phyloP scores from a whole-genome alignment of 2,797 vertebrate species.

The Lacerta bilineata region DNA sequence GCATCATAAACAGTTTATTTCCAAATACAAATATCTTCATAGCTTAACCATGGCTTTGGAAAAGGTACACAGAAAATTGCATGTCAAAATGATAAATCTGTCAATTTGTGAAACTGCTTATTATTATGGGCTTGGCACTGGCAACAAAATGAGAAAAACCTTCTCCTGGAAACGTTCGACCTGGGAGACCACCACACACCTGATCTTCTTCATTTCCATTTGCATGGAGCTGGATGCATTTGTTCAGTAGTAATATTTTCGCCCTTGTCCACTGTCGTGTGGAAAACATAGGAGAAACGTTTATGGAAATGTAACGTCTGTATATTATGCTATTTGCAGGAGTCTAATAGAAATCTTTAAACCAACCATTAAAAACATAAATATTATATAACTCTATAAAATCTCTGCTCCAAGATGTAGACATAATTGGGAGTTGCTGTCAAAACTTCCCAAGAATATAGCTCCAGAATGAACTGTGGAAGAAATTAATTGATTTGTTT shows the following conservation, averaged over 20 bases:
- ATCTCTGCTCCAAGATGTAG: not conserved
- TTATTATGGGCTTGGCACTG: conserved; percentile 65
- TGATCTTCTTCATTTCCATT: conserved; percentile 64
- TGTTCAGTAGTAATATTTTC: conserved; percentile 32
- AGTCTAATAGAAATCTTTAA: conserved; percentile 9
- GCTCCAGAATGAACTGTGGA: conserved; percentile 17
- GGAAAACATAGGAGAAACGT: conserved; percentile 28
- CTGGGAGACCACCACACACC: conserved; percentile 33
- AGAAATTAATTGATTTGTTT: not conserved
- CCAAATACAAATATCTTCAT: conserved; percentile 64
- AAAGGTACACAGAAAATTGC: conserved; percentile 75
- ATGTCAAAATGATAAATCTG: conserved; percentile 79
- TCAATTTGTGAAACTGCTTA: conserved; percentile 75
- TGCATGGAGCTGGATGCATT: conserved; percentile 31
- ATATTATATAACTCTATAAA: conserved; percentile 6
- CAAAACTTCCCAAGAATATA: conserved; percentile 18
- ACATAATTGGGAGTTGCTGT: conserved; percentile 7
- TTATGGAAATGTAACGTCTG: not conserved
- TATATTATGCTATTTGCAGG: conserved; percentile 13
- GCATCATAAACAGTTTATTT: conserved; percentile 70
- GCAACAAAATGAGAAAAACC: conserved; percentile 63
- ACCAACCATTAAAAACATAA: conserved; percentile 20
- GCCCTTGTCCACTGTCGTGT: conserved; percentile 6
- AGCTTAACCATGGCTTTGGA: conserved; percentile 67
- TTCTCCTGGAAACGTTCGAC: conserved; percentile 53